phyloP scores from a whole-genome alignment of 2,888 invertebrate genomes.

The Mesoligia furuncula region DNA sequence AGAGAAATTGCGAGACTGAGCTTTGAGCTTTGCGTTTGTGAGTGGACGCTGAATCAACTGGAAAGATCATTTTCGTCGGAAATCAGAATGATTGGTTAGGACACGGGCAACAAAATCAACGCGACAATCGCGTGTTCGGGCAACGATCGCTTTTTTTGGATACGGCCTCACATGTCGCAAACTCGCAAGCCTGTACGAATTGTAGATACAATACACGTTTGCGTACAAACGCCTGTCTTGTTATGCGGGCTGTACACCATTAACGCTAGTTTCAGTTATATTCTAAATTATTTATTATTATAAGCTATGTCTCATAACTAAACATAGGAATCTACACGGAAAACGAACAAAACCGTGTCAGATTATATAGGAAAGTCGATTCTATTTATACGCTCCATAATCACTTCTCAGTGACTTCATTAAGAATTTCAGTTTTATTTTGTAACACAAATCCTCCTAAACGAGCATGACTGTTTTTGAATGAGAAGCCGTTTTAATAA shows the following conservation, averaged over 20 bases:
- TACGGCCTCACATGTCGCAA: not conserved
- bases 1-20: not conserved
- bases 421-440: not conserved
- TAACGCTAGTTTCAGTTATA: not conserved
- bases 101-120: not conserved
- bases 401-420: not conserved
- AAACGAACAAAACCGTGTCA: conserved; percentile 4
- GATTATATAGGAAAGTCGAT: not conserved
- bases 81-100: not conserved
- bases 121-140: too few species aligned
- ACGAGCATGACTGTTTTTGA: not conserved
- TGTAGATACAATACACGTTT: not conserved
- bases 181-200: not conserved
- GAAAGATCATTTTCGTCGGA: not conserved
- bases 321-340: conserved; percentile 2
- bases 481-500: not conserved
- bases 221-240: not conserved
- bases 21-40: not conserved
- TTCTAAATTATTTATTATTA: not conserved
- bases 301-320: not conserved
- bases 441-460: not conserved
- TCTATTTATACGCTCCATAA: not conserved
- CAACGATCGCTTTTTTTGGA: not conserved
- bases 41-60: not conserved
- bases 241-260: not conserved